phyloP scores from a whole-genome alignment of 2,797 vertebrate species.

The Aselliscus stoliczkanus region DNA sequence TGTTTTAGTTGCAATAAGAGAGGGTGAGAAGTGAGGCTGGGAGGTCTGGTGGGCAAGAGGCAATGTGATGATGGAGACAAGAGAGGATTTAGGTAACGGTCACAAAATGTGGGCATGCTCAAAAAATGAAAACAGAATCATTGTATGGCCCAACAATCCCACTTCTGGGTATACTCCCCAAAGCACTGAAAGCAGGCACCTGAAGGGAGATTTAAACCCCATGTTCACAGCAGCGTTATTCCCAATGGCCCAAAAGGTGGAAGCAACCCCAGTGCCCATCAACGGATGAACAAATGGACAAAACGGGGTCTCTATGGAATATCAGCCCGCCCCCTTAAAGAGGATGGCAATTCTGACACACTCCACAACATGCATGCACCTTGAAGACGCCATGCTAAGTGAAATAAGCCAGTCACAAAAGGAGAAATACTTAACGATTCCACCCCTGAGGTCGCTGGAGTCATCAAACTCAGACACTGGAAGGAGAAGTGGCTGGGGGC shows the following conservation, averaged over 20 bases:
- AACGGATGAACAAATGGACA: fast-evolving
- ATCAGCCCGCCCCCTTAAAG: neutral
- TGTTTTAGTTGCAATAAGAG: neutral
- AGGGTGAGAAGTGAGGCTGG: neutral
- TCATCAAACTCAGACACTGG: neutral
- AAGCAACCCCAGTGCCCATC: neutral
- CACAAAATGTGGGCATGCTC: neutral
- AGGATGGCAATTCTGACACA: neutral
- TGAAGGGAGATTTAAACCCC: neutral
- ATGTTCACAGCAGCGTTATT: neutral
- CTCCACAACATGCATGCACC: neutral
- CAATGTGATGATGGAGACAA: fast-evolving
- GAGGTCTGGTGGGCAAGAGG: neutral
- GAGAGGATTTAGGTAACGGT: neutral
- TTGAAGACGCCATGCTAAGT: too few species aligned
- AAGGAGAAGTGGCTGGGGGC: neutral
- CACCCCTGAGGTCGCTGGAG: neutral
- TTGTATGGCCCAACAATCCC: too few species aligned
- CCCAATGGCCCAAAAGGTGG: neutral
- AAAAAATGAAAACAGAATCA: neutral
- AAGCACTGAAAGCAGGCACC: neutral
- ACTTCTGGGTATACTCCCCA: neutral
- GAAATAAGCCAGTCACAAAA: neutral
- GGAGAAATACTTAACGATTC: neutral
- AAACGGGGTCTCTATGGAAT: fast-evolving